Evolutionary conservation across 2,797 vertebrate genomes (phyloP).

Genomic region (Melopsittacus undulatus): DNA sequence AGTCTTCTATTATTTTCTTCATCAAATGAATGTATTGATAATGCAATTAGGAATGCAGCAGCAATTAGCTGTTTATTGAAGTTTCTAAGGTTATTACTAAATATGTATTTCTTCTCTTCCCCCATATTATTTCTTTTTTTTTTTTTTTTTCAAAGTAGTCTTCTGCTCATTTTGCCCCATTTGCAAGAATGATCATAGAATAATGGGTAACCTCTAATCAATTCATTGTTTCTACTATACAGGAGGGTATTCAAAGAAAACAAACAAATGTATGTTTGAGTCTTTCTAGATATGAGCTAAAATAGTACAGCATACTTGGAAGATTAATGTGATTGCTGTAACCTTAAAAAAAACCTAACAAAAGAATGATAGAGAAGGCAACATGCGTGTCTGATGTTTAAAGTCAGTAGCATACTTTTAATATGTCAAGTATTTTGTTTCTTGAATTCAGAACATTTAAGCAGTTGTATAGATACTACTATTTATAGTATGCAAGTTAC

Average conservation of each 20-base stretch:
- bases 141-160: not conserved
- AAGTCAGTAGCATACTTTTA: not conserved
- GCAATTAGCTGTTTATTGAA: not conserved
- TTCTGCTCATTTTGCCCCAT: not conserved
- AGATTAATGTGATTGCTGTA: not conserved
- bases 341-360: not conserved
- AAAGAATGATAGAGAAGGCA: not conserved
- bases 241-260: not conserved
- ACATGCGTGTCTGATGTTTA: fast-evolving
- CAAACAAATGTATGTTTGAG: not conserved
- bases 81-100: not conserved
- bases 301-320: not conserved
- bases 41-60: not conserved
- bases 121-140: not conserved
- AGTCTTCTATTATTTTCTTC: not conserved
- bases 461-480: not conserved
- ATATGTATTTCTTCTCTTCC: not conserved
- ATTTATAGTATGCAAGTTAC: not conserved
- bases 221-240: not conserved
- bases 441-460: not conserved
- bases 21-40: not conserved
- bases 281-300: not conserved
- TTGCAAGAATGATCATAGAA: not conserved
- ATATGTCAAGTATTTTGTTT: not conserved
- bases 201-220: not conserved